Percentiles rank a stretch among this genome's conserved stretches.
Evolutionary conservation across 2,888 invertebrate genomes (phyloP).

Genomic region (Caenorhabditis sulstoni): DNA sequence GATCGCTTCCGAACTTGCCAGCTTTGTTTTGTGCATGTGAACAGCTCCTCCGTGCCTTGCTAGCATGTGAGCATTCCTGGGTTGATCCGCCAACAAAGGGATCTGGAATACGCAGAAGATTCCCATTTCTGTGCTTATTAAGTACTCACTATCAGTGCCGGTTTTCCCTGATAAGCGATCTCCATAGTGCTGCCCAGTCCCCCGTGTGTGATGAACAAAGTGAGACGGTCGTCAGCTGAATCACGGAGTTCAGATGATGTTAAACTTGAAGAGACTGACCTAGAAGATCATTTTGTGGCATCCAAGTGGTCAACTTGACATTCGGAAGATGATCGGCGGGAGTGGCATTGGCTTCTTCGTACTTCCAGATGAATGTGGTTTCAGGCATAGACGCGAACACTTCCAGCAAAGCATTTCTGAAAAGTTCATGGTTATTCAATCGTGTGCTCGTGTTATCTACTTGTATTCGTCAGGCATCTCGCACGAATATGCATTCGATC

Average conservation of each 20-base stretch:
- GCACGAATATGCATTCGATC: conserved; percentile 51
- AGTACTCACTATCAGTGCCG: conserved; percentile 30
- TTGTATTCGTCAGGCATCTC: conserved; percentile 57
- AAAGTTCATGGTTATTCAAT: too few species aligned
- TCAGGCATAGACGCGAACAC: conserved; percentile 55
- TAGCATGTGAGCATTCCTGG: conserved; percentile 59
- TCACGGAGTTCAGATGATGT: not conserved
- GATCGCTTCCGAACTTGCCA: conserved; percentile 22
- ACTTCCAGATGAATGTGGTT: conserved; percentile 64
- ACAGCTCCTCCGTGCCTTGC: conserved; percentile 53
- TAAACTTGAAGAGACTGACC: conserved; percentile 13
- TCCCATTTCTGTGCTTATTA: conserved; percentile 16
- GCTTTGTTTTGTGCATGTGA: conserved; percentile 35
- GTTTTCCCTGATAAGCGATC: conserved; percentile 49
- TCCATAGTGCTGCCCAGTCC: conserved; percentile 46
- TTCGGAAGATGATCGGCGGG: conserved; percentile 42
- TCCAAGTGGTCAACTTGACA: conserved; percentile 56
- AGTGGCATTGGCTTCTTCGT: conserved; percentile 55
- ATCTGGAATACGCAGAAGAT: conserved; percentile 24
- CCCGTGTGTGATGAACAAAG: conserved; percentile 49
- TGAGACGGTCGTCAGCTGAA: conserved; percentile 11
- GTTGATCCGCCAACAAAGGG: conserved; percentile 57
- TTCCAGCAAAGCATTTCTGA: conserved; percentile 37
- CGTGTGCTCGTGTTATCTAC: too few species aligned
- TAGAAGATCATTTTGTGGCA: conserved; percentile 60